A percentile compares a stretch with the other conserved stretches of the same genome.
Evolutionary conservation across 2,888 invertebrate species (phyloP).

Genomic region (Liodrosophila aerea): DNA sequence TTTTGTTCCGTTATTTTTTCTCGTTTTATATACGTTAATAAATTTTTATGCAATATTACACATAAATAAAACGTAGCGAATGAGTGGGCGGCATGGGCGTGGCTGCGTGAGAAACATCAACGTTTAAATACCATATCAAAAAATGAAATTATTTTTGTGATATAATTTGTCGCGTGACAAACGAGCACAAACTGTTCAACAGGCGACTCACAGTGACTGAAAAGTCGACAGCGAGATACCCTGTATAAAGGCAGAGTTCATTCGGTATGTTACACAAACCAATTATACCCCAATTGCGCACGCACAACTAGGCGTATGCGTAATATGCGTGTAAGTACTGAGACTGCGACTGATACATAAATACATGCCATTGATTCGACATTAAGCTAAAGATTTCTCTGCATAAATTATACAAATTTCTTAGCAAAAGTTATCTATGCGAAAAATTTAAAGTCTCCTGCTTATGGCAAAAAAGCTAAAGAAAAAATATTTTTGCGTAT

Average conservation of each 20-base stretch:
- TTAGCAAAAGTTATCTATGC: constrained; percentile 20
- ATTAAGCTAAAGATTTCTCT: constrained; percentile 22
- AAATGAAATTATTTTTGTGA: constrained; percentile 65
- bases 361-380: not conserved
- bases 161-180: constrained; percentile 73
- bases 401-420: constrained; percentile 18
- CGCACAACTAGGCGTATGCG: constrained; percentile 51
- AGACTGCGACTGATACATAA: not conserved
- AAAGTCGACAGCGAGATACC: constrained; percentile 8
- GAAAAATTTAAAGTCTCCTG: too few relatives aligned
- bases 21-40: constrained; percentile 69
- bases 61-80: constrained; percentile 25
- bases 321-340: constrained; percentile 19
- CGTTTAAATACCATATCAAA: constrained; percentile 73
- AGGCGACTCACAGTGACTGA: constrained; percentile 41
- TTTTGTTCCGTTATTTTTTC: not conserved
- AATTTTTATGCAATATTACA: constrained; percentile 77
- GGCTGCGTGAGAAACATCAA: constrained; percentile 30
- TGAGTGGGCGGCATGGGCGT: not conserved
- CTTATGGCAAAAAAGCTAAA: not conserved
- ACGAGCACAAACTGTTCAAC: constrained; percentile 57
- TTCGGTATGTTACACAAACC: too few relatives aligned
- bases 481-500: not conserved
- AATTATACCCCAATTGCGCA: too few relatives aligned
- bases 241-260: constrained; percentile 6